These are phyloP conservation scores for Bubo bubo DNA, from an alignment of 2,113 vertebrate genomes.

Conservation along the genomic window DNA sequence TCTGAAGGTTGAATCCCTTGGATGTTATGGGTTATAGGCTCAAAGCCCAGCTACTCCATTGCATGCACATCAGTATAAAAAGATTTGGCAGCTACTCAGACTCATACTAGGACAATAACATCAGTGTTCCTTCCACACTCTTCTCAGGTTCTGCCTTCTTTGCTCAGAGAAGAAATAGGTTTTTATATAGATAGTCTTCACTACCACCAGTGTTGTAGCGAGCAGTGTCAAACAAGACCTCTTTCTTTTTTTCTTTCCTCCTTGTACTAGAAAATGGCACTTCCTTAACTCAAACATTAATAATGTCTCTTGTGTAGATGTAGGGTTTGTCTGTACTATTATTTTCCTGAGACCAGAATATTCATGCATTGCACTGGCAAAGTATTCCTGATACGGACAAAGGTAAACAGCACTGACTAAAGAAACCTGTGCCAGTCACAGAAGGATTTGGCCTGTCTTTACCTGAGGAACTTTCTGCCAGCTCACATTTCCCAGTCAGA, in stretches of 20 bases:
- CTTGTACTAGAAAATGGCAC: background rate
- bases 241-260: background rate
- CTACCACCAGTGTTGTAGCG: accelerated
- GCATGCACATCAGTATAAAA: background rate
- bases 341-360: background rate
- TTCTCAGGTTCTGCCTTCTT: background rate
- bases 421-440: background rate
- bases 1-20: background rate
- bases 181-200: background rate
- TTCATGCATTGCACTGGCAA: background rate
- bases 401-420: background rate
- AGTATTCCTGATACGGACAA: background rate
- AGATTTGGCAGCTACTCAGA: background rate
- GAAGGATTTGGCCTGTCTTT: conserved; percentile 1
- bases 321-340: background rate
- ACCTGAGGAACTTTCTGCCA: background rate
- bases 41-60: background rate
- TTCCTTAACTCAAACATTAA: background rate
- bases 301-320: background rate
- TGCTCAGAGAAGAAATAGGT: background rate
- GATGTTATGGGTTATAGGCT: background rate
- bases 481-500: background rate
- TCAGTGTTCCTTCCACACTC: background rate
- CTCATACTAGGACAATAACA: background rate
- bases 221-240: background rate